phyloP scores from a whole-genome alignment of 53 echinoderm and acorn worm species.

The Mesocentrotus franciscanus region DNA sequence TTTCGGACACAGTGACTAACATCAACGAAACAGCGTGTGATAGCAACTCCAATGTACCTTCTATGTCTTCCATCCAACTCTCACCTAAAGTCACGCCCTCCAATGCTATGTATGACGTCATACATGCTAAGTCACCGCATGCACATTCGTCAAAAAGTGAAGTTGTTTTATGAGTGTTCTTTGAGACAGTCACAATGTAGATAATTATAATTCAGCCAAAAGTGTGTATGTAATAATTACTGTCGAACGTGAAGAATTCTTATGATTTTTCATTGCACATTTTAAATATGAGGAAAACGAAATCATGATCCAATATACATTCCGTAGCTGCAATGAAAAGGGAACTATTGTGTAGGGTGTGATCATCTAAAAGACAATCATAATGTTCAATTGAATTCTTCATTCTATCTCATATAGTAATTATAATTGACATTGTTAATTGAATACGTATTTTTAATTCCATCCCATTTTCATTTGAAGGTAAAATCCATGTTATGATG shows the following conservation, averaged over 20 bases:
- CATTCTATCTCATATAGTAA: no score
- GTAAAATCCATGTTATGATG: no score
- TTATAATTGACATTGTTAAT: no score
- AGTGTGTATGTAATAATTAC: no score
- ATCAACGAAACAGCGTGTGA: slow-evolving; percentile 44
- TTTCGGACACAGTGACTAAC: background rate
- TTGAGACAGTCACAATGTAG: background rate
- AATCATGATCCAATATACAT: background rate
- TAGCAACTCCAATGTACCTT: slow-evolving; percentile 59
- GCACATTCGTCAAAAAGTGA: slow-evolving; percentile 45
- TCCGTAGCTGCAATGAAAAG: background rate
- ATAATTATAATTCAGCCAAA: background rate
- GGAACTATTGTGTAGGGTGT: no score
- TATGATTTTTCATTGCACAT: background rate
- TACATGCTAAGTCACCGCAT: slow-evolving; percentile 24
- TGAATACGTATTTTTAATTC: no score
- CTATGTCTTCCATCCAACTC: slow-evolving; percentile 66
- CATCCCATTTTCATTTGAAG: no score
- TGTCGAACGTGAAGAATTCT: background rate
- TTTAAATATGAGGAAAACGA: background rate
- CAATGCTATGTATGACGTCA: slow-evolving; percentile 59
- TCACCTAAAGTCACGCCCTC: slow-evolving; percentile 61
- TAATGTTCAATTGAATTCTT: no score
- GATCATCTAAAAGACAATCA: no score
- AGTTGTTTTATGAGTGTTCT: slow-evolving; percentile 59